phyloP scores from a whole-genome alignment of 2,113 vertebrate species.

The Eulacestoma nigropectus region DNA sequence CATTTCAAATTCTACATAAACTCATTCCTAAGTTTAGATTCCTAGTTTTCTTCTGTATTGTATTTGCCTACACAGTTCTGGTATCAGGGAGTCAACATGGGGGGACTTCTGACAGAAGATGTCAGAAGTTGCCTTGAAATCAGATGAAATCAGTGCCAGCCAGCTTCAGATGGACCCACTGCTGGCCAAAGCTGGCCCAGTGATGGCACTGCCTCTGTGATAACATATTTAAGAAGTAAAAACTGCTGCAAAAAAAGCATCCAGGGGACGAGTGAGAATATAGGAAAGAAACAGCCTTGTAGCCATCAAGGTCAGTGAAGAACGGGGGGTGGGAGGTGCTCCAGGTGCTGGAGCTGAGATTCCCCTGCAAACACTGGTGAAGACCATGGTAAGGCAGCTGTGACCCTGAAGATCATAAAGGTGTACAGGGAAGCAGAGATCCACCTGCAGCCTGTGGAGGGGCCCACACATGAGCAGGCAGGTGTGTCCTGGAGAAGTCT shows the following conservation, averaged over 20 bases:
- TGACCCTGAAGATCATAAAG: not conserved
- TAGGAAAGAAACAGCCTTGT: not conserved
- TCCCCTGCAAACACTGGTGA: not conserved
- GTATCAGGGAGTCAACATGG: not conserved
- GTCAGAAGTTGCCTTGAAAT: not conserved
- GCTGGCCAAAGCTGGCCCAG: not conserved
- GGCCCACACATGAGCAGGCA: accelerated
- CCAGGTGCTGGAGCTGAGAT: not conserved
- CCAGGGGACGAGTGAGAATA: not conserved
- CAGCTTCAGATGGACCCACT: accelerated
- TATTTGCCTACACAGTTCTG: not conserved
- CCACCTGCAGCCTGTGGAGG: not conserved
- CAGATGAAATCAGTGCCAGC: not conserved
- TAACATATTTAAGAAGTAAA: not conserved
- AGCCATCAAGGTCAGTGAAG: not conserved
- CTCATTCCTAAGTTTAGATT: not conserved
- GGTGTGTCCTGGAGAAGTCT: not conserved
- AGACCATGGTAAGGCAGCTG: not conserved
- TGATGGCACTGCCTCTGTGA: not conserved
- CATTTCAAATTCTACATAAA: not conserved
- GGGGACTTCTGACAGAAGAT: not conserved
- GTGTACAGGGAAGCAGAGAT: not conserved
- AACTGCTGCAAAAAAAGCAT: not conserved
- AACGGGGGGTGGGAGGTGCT: not conserved
- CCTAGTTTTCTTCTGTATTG: not conserved